These are phyloP conservation scores for Podabrus alpinus DNA, from an alignment of 2,888 invertebrate species.

Conservation along the genomic window DNA sequence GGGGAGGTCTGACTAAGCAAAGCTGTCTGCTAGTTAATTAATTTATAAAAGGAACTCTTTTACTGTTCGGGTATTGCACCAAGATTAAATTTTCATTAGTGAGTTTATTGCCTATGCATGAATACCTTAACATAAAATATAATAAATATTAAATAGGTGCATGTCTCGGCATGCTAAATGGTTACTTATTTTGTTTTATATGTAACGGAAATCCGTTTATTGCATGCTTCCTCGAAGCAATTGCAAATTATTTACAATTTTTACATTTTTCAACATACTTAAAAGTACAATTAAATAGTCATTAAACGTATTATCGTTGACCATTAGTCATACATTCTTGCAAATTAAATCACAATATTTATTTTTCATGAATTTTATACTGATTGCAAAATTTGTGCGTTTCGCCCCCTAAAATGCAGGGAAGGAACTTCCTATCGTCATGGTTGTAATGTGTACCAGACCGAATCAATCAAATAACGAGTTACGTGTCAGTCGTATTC, in stretches of 20 bases:
- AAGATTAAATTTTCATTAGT: neutral
- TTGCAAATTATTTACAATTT: neutral
- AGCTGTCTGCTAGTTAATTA: neutral
- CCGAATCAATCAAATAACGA: neutral
- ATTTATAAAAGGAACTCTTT: neutral
- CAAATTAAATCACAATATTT: neutral
- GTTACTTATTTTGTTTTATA: neutral
- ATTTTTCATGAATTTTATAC: no score
- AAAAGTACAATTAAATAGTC: neutral
- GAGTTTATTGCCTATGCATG: neutral
- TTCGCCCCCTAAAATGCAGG: neutral
- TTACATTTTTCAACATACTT: neutral
- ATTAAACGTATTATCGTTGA: neutral
- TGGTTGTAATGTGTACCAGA: neutral
- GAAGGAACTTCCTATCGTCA: neutral
- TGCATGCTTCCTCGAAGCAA: neutral
- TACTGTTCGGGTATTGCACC: neutral
- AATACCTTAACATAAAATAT: neutral
- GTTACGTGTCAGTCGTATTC: neutral
- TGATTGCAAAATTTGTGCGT: neutral
- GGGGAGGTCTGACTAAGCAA: neutral
- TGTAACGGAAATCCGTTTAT: neutral
- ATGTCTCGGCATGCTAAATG: neutral
- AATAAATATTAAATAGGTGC: neutral
- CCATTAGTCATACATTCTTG: neutral